A percentile compares a stretch with the other conserved stretches of the same genome.
These are phyloP conservation scores for Passer domesticus DNA, from an alignment of 2,113 vertebrate genomes.

Conservation along the genomic window DNA sequence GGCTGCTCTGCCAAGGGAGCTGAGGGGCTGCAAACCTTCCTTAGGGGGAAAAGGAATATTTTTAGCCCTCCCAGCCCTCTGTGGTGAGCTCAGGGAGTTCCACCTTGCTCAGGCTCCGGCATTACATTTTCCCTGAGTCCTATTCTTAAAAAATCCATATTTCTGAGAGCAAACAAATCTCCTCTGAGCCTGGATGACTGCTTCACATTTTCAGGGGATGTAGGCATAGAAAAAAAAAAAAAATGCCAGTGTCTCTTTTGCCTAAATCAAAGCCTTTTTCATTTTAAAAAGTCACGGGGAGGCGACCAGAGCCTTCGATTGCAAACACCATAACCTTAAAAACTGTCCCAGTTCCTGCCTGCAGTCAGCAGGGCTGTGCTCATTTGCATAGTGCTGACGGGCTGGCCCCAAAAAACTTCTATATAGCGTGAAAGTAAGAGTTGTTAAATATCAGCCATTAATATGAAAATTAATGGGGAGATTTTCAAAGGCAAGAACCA, in stretches of 20 bases:
- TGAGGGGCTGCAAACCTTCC: neutral
- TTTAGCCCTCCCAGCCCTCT: neutral
- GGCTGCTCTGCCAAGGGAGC: neutral
- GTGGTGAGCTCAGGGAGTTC: neutral
- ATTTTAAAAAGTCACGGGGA: neutral
- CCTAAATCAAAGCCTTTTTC: slow-evolving; percentile 21
- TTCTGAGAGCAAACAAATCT: neutral
- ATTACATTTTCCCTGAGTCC: neutral
- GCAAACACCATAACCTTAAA: slow-evolving; percentile 32
- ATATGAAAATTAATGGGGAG: slow-evolving; percentile 24
- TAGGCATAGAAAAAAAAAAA: neutral
- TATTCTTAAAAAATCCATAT: neutral
- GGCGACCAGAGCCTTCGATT: neutral
- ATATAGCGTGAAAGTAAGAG: neutral
- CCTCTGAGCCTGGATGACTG: neutral
- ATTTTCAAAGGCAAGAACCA: neutral
- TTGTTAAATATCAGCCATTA: slow-evolving; percentile 11
- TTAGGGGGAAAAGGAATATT: neutral
- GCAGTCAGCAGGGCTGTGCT: slow-evolving; percentile 34
- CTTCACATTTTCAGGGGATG: neutral
- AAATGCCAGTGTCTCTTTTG: neutral
- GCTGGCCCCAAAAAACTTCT: slow-evolving; percentile 18
- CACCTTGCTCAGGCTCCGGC: neutral
- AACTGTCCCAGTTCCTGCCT: slow-evolving; percentile 39
- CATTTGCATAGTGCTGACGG: slow-evolving; percentile 50